Evolutionary conservation across 2,113 vertebrate genomes (phyloP), one percentile per base, ranked within the genome.

Genomic region (Lontra canadensis): DNA sequence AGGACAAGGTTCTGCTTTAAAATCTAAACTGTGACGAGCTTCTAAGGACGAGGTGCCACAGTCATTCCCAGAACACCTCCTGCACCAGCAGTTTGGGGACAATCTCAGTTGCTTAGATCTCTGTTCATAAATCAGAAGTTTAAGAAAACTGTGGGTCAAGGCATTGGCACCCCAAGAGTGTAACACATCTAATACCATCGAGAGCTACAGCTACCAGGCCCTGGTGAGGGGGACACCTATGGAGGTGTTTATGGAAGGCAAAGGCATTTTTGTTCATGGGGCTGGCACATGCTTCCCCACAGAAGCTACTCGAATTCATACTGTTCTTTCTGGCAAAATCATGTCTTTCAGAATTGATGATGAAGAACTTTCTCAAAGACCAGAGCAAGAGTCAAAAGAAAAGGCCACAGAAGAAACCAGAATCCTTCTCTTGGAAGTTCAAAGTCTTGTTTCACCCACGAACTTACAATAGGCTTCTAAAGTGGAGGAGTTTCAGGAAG

Each of bases 401-500:
- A 95, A 96, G 85, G 80, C 71, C 82, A 88, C 11, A 95, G 82
- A 97, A 90, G 71, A 87, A 96, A 71, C 87, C 13, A 92, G 89
- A 96, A 73, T 52, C 78, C 57, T 97, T 84, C 74, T 85, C 71
- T 91, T 34, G 52, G 36, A 80, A 97, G 96, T 97, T 97, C 92
- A 96, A 98, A 98, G 94, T 65, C 90, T 88, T 71, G 44, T 65
- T 95, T 94, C 65, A 93, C 95, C 97, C 97, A 96, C 63, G 12
- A 83, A n/a, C 71, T 94, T n/a, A 95, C 71, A 88, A 74, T 0
- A 34, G 84, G 61, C 88, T 94, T 93, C 81, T 83, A 25, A 87
- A 42, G 69, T n/a, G 90, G 79, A 95, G 95, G 95, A 82, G 94
- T 85, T 96, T 94, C 88, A 83, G 96, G 94, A 97, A 97, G 90